Base-by-base conservation (phyloP, 2,113 vertebrate genomes). In the Cyprinodon brontotheroides region DNA sequence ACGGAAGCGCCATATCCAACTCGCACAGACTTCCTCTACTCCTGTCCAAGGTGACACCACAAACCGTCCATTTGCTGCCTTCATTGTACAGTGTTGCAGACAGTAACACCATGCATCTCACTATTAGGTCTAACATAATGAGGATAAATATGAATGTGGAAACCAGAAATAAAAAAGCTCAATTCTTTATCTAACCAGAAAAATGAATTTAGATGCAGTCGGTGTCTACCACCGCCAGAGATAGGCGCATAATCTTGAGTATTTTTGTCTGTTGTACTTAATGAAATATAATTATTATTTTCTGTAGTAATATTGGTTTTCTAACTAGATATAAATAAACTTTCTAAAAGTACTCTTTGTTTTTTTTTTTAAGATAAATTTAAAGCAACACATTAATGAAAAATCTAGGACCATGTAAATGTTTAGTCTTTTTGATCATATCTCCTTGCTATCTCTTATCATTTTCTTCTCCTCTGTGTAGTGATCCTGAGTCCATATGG, bases 401-500 rank as follows among this genome's bases (percentile, higher is more conserved):
- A 53, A 15, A 20, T 20, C 6, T 20, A 3, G 50, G 50, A 53
- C 20, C 50, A 20, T 29, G 29, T 29, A 29, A 29, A 29, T 29
- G 29, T 29, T 29, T 29, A 29, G 29, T 29, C 29, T 53, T 57
- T 57, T 20, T 57, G 3, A n/a, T 57, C n/a, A 9, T 9, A 57
- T n/a, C 20, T 3, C 17, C 50, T 53, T 53, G 50, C 50, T 6
- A 17, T 62, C 15, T 65, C 48, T 48, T 10, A 45, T 66, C 3
- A 40, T 5, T 61, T 65, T 68, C 20, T 11, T 81, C n/a, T 12
- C 22, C 2, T 79, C 63, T 66, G 7, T 72, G 61, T 89, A 99
- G 98, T 99, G 70, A 93, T 99, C 88, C 93, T 99, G 87, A 98
- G 97, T 80, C 98, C 98, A 0, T 99, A 98, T 0, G 97, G 97